Evolutionary conservation across 2,888 invertebrate species (phyloP), one percentile per base, ranked within the genome.

Genomic region (Acrobasis repandana): DNA sequence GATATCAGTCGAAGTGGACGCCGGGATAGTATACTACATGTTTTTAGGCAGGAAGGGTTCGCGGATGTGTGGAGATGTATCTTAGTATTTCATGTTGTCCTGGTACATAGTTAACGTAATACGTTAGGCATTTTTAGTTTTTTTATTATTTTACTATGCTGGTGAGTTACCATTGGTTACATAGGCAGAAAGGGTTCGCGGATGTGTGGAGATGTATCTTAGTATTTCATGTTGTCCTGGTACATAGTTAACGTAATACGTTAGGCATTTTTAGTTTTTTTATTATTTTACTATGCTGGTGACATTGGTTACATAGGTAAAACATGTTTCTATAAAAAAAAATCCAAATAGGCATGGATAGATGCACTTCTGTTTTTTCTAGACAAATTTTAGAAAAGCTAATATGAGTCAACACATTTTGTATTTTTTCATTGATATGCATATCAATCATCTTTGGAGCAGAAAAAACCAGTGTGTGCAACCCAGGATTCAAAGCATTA

Each of bases 1-100:
- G 83, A 79, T 85, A 86, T 88, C 88, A 84, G 76, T 73, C 68
- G 70, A 74, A 76, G 81, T 85, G 88, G 88, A 87, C 88, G 77
- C 69, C 1, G 18, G 34, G 54, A 77, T 58, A 50, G 36, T 38
- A 54, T 43, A 38, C 46, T 47, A 33, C 28, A 34, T 50, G 50
- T 59, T 59, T 59, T 59, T 51, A 38, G 59, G 59, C 46, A 20
- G 43, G 38, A 58, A 49, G 58, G 58, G 58, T 58, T 58, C 56
- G 33, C 28, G 46, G 43, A 47, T 28, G 28, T 46, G 47, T 18
- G 18, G 15, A 16, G 15, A 16, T 38, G 14, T 38, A 38, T 54
- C 38, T 54, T 9, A 57, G 10, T 38, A 38, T 54, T 18, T 54
- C 14, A 57, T 57, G 46, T 57, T 47, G 9, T 14, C 47, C 28